phyloP scores from a whole-genome alignment of 2,888 invertebrate species.

The Chloroclysta siterata region DNA sequence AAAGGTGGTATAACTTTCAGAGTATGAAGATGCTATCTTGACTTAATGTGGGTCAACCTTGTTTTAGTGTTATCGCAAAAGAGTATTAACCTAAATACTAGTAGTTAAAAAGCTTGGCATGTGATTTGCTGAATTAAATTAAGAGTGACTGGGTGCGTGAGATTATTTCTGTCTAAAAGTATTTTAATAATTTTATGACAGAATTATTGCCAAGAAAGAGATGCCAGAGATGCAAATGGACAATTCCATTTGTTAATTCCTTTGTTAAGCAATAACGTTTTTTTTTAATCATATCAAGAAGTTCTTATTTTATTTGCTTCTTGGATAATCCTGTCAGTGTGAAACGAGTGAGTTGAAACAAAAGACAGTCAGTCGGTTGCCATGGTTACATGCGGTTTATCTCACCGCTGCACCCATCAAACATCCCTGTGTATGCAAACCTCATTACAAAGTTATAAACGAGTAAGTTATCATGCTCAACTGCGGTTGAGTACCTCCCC shows the following conservation, averaged over 20 bases:
- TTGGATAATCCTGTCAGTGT: too few relatives aligned
- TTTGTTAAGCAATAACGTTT: too few relatives aligned
- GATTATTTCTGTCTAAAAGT: background rate
- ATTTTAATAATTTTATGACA: too few relatives aligned
- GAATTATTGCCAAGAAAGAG: too few relatives aligned
- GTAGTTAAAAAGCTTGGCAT: slow-evolving; percentile 11
- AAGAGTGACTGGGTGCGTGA: background rate
- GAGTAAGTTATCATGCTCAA: background rate
- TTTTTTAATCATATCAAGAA: too few relatives aligned
- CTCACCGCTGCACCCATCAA: too few relatives aligned
- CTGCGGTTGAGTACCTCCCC: background rate
- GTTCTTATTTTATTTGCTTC: too few relatives aligned
- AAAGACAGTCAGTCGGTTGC: too few relatives aligned
- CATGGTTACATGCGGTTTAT: too few relatives aligned
- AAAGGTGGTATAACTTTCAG: background rate
- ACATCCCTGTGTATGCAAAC: background rate
- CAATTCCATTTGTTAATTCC: too few relatives aligned
- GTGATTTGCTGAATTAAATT: slow-evolving; percentile 6
- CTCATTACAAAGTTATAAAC: background rate
- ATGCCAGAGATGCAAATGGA: too few relatives aligned
- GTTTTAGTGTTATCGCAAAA: slow-evolving; percentile 6
- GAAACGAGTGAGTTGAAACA: too few relatives aligned
- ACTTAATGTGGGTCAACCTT: slow-evolving; percentile 23
- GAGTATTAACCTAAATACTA: slow-evolving; percentile 24
- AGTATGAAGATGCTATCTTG: slow-evolving; percentile 10